Conservation (phyloP, 2,797 vertebrate species). For the Hoplostethus atlanticus region DNA sequence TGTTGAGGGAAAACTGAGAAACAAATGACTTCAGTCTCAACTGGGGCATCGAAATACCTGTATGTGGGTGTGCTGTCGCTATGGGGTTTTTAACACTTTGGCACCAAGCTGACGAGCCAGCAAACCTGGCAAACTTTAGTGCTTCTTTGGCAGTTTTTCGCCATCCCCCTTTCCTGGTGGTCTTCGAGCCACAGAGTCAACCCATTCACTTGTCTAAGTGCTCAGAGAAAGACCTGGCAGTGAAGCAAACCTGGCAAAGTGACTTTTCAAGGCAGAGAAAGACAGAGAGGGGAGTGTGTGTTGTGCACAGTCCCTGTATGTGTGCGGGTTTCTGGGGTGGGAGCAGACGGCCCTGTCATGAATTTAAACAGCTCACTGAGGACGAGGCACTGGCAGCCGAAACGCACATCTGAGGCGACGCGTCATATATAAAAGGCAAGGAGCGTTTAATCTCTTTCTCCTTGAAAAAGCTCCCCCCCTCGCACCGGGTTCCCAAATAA, state of each 20-base stretch:
- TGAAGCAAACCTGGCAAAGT: slow-evolving; percentile 50
- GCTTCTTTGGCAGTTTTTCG: slow-evolving; percentile 55
- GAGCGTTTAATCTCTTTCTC: slow-evolving; percentile 69
- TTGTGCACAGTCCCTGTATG: slow-evolving; percentile 28
- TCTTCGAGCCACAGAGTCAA: slow-evolving; percentile 54
- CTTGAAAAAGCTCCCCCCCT: slow-evolving; percentile 49
- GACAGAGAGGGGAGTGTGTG: slow-evolving; percentile 39
- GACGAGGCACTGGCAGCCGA: slow-evolving; percentile 50
- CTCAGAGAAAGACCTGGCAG: slow-evolving; percentile 57
- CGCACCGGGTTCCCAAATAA: slow-evolving; percentile 54
- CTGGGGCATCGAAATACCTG: slow-evolving; percentile 63
- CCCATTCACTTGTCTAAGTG: slow-evolving; percentile 46
- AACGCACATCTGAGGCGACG: slow-evolving; percentile 61
- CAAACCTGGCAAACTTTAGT: slow-evolving; percentile 59
- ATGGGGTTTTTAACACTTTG: slow-evolving; percentile 45
- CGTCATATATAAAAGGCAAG: slow-evolving; percentile 65
- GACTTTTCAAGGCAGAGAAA: slow-evolving; percentile 35
- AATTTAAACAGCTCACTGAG: slow-evolving; percentile 67
- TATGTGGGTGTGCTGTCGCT: slow-evolving; percentile 54
- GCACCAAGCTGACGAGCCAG: slow-evolving; percentile 48
- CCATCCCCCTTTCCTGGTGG: slow-evolving; percentile 71
- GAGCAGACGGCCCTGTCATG: slow-evolving; percentile 54
- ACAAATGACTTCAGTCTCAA: slow-evolving; percentile 51
- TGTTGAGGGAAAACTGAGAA: slow-evolving; percentile 60
- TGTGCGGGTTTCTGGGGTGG: slow-evolving; percentile 33